phyloP scores from a whole-genome alignment of 2,113 vertebrate genomes.

The Verasper variegatus region DNA sequence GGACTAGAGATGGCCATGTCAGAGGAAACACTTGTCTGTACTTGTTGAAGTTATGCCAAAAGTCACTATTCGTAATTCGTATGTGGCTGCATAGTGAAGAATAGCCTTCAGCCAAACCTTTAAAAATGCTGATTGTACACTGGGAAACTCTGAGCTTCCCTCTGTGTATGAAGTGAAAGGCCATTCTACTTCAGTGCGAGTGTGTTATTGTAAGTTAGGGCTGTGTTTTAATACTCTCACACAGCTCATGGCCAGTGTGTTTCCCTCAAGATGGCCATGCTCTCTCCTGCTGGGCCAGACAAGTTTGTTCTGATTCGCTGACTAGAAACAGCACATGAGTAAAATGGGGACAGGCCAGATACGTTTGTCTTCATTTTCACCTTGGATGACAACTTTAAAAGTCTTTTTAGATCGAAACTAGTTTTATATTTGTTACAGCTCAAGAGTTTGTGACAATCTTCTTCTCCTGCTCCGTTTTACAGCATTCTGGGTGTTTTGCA shows the following conservation, averaged over 20 bases:
- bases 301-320: conserved; percentile 15
- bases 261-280: conserved; percentile 16
- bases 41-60: conserved; percentile 34
- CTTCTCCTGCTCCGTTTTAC: background rate
- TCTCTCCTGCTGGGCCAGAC: conserved; percentile 24
- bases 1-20: background rate
- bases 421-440: background rate
- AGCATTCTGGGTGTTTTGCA: conserved; percentile 1
- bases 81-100: conserved; percentile 25
- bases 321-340: background rate
- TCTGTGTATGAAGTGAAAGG: conserved; percentile 40
- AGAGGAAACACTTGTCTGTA: conserved; percentile 32
- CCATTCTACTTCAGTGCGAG: conserved; percentile 29
- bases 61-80: background rate
- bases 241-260: conserved; percentile 19
- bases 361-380: background rate
- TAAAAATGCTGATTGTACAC: conserved; percentile 56
- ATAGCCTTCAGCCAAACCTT: conserved; percentile 15
- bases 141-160: conserved; percentile 36
- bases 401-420: background rate
- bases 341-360: background rate
- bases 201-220: conserved; percentile 47
- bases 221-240: conserved; percentile 47
- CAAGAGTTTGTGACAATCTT: too few relatives aligned
- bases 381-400: background rate